phyloP scores from a whole-genome alignment of 2,888 invertebrate genomes.

The Tetragonisca angustula region DNA sequence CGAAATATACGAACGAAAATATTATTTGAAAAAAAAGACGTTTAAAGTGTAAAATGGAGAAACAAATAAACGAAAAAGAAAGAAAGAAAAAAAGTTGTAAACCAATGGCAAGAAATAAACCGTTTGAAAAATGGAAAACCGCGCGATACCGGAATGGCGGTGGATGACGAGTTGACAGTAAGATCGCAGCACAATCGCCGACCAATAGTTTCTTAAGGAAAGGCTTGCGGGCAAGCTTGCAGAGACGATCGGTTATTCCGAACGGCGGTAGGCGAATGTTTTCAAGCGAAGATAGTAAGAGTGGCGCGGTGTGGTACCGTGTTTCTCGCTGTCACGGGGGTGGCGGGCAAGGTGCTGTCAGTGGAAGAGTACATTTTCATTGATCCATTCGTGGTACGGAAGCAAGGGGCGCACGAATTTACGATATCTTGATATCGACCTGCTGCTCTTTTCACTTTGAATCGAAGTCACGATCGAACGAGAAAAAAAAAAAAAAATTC shows the following conservation, averaged over 20 bases:
- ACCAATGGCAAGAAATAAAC: neutral
- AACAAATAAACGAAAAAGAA: neutral
- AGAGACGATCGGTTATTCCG: slow-evolving; percentile 45
- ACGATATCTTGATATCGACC: slow-evolving; percentile 64
- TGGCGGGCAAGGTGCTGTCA: slow-evolving; percentile 66
- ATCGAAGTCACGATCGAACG: neutral
- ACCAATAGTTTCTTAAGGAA: neutral
- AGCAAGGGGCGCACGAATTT: slow-evolving; percentile 67
- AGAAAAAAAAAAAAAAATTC: no score
- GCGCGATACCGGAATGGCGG: slow-evolving; percentile 5
- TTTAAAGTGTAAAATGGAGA: neutral
- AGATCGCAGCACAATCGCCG: slow-evolving; percentile 32
- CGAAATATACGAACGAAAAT: neutral
- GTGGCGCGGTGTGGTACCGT: slow-evolving; percentile 79
- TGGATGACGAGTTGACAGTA: neutral
- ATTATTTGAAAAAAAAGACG: neutral
- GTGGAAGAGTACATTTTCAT: slow-evolving; percentile 81
- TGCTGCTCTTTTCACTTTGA: neutral
- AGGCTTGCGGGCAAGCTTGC: slow-evolving; percentile 46
- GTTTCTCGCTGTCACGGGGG: slow-evolving; percentile 61
- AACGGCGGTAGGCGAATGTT: slow-evolving; percentile 67
- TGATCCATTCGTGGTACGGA: slow-evolving; percentile 81
- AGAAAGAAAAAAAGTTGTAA: no score
- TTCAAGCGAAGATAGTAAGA: slow-evolving; percentile 75
- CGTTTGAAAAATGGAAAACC: neutral